Evolutionary conservation across 37 sponge, comb jelly and placozoan genomes (phyloP), one percentile per base, ranked within the genome.

Genomic region (Lycopodina hypogea): DNA sequence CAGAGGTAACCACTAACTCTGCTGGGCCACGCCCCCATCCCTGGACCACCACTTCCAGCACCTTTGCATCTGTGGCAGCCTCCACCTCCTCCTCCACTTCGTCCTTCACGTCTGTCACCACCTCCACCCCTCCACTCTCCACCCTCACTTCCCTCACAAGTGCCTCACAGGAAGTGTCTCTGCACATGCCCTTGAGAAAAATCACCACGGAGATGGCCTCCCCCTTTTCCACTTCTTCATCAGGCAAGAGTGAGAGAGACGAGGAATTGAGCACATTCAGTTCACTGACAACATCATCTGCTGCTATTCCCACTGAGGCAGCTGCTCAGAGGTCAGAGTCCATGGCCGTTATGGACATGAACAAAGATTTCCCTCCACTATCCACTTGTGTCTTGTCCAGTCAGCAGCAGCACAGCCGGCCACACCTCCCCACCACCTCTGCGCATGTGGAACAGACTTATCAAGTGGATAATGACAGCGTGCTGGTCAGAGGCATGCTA

Each of bases 361-460:
- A 53, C 29, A 6, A 30, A 1, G 74, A 73, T 2, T 73, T 73
- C 56, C 74, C 74, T 73, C 74, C 74, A 30, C 34, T 73, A 23
- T 70, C 66, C 17, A 30, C 66, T 32, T 15, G 34, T 65, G 48
- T 9, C 4, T 45, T 45, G 48, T 9, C 48, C 9, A 9, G 48
- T 45, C 48, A 45, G 48, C 48, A 45, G 48, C 48, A 45, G 4
- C 48, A 4, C 4, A 45, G 48, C 8, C 48, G 9, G 9, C 48
- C 48, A 45, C 8, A 45, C 48, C 48, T 45, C 8, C 48, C 48
- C 48, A 45, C 9, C 8, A 45, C 9, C 48, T 45, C 48, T 9
- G 9, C 48, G 4, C 48, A 4, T 45, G 48, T 45, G 48, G 48
- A 45, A 45, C 48, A 9, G 48, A 45, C 48, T 9, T 12, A 45